phyloP scores from a whole-genome alignment of 2,113 vertebrate genomes.

The Oplegnathus fasciatus region DNA sequence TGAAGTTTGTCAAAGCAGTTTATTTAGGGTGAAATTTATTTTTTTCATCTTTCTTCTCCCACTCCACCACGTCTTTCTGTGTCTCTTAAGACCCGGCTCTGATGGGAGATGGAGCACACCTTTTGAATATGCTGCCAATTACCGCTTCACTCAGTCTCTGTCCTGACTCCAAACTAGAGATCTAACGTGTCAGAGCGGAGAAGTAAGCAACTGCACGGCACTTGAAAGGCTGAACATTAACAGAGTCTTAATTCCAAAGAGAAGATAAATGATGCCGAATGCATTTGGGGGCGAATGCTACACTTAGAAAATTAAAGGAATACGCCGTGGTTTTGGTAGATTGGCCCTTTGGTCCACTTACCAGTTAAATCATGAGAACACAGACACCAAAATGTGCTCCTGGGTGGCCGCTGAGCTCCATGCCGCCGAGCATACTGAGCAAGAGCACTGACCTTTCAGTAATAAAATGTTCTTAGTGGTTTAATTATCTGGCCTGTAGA shows the following conservation, averaged over 20 bases:
- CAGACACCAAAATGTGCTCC: slow-evolving; percentile 45
- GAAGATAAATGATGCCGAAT: slow-evolving; percentile 41
- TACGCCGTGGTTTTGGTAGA: not conserved
- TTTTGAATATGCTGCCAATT: slow-evolving; percentile 74
- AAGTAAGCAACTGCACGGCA: slow-evolving; percentile 31
- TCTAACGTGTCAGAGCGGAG: slow-evolving; percentile 47
- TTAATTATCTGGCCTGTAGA: slow-evolving; percentile 62
- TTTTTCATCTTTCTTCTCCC: slow-evolving; percentile 22
- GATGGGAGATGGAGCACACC: slow-evolving; percentile 58
- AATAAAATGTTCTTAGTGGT: slow-evolving; percentile 58
- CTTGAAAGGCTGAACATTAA: slow-evolving; percentile 52
- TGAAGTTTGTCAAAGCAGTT: slow-evolving; percentile 69
- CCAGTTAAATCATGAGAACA: slow-evolving; percentile 32
- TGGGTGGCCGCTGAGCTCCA: slow-evolving; percentile 35
- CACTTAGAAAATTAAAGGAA: slow-evolving; percentile 50
- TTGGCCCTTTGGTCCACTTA: slow-evolving; percentile 39
- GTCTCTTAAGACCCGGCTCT: slow-evolving; percentile 31
- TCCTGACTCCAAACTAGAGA: slow-evolving; percentile 66
- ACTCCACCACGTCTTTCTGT: slow-evolving; percentile 35
- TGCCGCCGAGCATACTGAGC: slow-evolving; percentile 27
- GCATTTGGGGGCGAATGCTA: slow-evolving; percentile 19
- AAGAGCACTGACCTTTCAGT: slow-evolving; percentile 46
- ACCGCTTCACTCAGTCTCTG: slow-evolving; percentile 47
- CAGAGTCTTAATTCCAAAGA: slow-evolving; percentile 40
- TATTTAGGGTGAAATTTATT: slow-evolving; percentile 58